A percentile compares a stretch with the other conserved stretches of the same genome.
Conservation (phyloP, 1,140 invertebrate genomes). For the Diorhabda carinulata region DNA sequence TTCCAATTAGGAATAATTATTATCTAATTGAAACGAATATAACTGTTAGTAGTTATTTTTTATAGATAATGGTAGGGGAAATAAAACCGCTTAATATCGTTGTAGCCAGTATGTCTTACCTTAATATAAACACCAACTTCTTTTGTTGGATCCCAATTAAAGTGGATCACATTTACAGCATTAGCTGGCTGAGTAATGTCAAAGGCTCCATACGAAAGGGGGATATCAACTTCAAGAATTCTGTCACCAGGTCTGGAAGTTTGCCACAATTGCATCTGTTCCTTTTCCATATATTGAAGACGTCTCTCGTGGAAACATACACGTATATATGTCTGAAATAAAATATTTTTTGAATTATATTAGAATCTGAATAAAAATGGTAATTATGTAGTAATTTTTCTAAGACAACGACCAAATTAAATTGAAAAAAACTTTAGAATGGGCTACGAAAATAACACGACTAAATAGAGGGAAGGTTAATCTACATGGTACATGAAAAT, state of each 20-base stretch:
- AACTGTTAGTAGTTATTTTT: too few relatives aligned
- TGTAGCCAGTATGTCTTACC: constrained; percentile 50
- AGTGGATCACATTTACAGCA: constrained; percentile 79
- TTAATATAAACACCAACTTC: constrained; percentile 92
- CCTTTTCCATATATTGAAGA: constrained; percentile 91
- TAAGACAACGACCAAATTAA: too few relatives aligned
- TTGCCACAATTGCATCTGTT: constrained; percentile 90
- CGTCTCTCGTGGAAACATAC: constrained; percentile 94
- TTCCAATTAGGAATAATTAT: too few relatives aligned
- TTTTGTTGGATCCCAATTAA: constrained; percentile 94
- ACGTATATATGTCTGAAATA: constrained; percentile 65
- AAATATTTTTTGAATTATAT: constrained; percentile 10
- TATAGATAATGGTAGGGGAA: too few relatives aligned
- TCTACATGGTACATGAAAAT: too few relatives aligned
- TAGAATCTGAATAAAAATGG: too few relatives aligned
- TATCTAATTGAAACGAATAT: too few relatives aligned
- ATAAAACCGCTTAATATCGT: too few relatives aligned
- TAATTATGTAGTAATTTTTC: too few relatives aligned
- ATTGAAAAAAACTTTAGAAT: too few relatives aligned
- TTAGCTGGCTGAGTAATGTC: constrained; percentile 73
- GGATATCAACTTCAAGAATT: constrained; percentile 90
- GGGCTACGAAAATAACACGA: too few relatives aligned
- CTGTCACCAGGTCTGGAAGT: constrained; percentile 81
- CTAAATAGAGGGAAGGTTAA: too few relatives aligned
- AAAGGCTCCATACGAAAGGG: constrained; percentile 86